Evolutionary conservation across 2,797 vertebrate species (phyloP), one percentile per base, ranked within the genome.

Genomic region (Sphenodon punctatus): DNA sequence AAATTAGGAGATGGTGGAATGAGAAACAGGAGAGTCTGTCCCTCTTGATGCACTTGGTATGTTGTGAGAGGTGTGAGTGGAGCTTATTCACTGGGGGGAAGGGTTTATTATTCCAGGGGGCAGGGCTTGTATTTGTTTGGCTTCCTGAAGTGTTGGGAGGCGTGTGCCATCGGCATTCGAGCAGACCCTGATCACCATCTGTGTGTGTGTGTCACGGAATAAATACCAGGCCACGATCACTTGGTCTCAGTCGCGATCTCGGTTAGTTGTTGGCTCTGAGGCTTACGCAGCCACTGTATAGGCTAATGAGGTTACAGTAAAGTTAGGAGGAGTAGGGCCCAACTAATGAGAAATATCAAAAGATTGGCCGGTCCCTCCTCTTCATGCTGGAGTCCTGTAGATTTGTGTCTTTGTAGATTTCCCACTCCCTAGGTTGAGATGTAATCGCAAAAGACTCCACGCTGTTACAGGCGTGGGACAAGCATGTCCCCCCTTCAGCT

Each of bases 201-300:
- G 56, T 25, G 51, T 14, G 25, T 13, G 8, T 51, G 48, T n/a
- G 25, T 48, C 48, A 15, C 25, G 25, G 42, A 14, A 23, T 12
- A 8, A 72, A 3, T 13, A 15, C 61, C 66, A 23, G 39, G 27
- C 43, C 74, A 69, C 63, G 42, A 71, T 76, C 68, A 27, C 22
- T 38, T 45, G 60, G 69, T 36, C 23, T 78, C 23, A 19, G 80
- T 73, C 58, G 46, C 66, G 61, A 51, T 22, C 42, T 80, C 82
- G 17, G 1, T 77, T 36, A 22, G 72, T 69, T 70, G n/a, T 70
- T 23, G 58, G 0, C 30, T 56, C 0, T 30, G 67, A 78, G 56
- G 67, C 27, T 30, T 42, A 76, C 66, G 20, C 65, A 67, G 32
- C 12, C 49, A 30, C 30, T 45, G 30, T 70, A 55, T 43, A 59